Base-by-base conservation (phyloP, 2,797 vertebrate genomes). In the Gadopsis bispinosus region DNA sequence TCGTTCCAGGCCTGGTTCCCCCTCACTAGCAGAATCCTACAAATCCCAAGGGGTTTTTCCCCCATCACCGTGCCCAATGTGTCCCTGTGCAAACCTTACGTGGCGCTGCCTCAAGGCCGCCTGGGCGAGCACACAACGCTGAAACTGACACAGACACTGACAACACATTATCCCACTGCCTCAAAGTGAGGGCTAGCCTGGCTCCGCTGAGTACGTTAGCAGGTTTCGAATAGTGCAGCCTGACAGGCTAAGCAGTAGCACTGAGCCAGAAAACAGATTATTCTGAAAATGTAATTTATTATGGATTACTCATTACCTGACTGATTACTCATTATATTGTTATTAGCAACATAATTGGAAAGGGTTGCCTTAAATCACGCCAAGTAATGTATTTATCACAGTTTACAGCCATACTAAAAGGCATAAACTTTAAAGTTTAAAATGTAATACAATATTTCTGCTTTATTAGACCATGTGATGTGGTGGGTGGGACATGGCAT, bases 61-160 rank as follows among this genome's bases (percentile, higher is more conserved):
- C 26, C 26, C 81, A 75, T 86, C 85, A 77, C 87, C 54, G 51
- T 92, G 87, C 83, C 85, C 85, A 91, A 85, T 58, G 79, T 80
- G 86, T 88, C 88, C 77, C 84, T n/a, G 74, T 81, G 81, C 85
- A 89, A 88, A 87, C 82, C 83, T 73, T 54, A 58, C 22, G 67
- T 87, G 88, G 83, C 73, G 60, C 55, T 31, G 85, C 88, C 90
- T 90, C 77, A 69, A 92, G 91, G 90, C 85, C 7, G 77, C 81
- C 80, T 69, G 65, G 81, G 70, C 78, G 51, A 31, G 39, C 74
- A 69, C 79, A 87, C 83, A 89, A 87, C 78, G 73, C 72, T 79
- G 77, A 87, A 80, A 88, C 70, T 82, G 90, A 87, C 87, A 86
- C 71, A 84, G 77, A 87, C 75, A 60, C 73, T 83, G 86, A 85